phyloP scores from a whole-genome alignment of 2,888 invertebrate species.

The Stenoptilia bipunctidactyla region DNA sequence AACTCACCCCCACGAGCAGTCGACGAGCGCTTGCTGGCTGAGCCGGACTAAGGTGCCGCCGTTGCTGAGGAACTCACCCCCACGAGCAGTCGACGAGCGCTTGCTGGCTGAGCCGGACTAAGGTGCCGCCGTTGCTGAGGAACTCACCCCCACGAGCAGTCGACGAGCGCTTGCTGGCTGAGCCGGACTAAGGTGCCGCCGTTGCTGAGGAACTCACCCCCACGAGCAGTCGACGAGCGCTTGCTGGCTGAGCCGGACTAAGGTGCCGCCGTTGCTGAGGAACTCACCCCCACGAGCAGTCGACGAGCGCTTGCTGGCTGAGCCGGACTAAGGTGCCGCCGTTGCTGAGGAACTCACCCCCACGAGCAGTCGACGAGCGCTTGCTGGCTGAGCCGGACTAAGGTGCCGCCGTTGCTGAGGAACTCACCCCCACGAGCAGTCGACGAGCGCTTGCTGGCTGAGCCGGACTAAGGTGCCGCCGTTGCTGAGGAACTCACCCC shows the following conservation, averaged over 20 bases:
- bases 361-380: conserved; percentile 96
- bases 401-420: conserved; percentile 82
- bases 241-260: conserved; percentile 91
- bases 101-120: conserved; percentile 91
- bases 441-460: conserved; percentile 94
- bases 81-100: conserved; percentile 96
- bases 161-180: conserved; percentile 94
- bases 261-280: conserved; percentile 82
- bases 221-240: conserved; percentile 96
- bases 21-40: conserved; percentile 94
- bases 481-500: conserved; percentile 83
- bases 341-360: conserved; percentile 83
- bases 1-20: conserved; percentile 93
- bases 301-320: conserved; percentile 94
- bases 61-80: conserved; percentile 83
- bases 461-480: conserved; percentile 84
- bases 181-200: conserved; percentile 84
- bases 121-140: conserved; percentile 82
- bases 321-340: conserved; percentile 84
- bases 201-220: conserved; percentile 83
- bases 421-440: conserved; percentile 93
- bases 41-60: conserved; percentile 84
- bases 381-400: conserved; percentile 91
- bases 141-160: conserved; percentile 93
- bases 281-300: conserved; percentile 93